phyloP scores from a whole-genome alignment of 23 tunicate genomes.

The Trididemnum nubilum region DNA sequence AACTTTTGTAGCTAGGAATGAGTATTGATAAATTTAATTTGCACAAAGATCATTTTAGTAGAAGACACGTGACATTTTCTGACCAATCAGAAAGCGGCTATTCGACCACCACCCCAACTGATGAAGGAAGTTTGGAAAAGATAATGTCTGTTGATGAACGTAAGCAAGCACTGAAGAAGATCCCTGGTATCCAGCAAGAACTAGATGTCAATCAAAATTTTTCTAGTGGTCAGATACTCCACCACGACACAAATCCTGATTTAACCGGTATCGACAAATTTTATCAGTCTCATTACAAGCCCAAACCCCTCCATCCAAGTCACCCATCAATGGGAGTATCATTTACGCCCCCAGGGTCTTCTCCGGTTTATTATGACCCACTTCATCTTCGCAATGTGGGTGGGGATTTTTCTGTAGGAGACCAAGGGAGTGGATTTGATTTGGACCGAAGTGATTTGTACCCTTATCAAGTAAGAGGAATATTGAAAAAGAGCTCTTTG shows the following conservation, averaged over 20 bases:
- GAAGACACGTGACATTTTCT: constrained; percentile 22
- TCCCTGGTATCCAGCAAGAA: no score
- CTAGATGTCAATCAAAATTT: not conserved
- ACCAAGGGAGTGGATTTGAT: not conserved
- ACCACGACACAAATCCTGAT: not conserved
- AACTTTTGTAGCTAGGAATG: no score
- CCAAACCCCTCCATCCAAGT: not conserved
- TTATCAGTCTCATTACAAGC: not conserved
- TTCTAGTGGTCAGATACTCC: not conserved
- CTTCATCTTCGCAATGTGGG: constrained; percentile 32
- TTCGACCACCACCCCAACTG: constrained; percentile 85
- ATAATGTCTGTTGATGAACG: not conserved
- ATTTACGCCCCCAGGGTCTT: not conserved
- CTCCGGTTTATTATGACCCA: constrained; percentile 68
- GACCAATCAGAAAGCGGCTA: constrained; percentile 90
- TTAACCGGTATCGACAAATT: not conserved
- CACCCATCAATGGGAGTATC: no score
- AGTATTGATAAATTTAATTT: no score
- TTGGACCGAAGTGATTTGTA: not conserved
- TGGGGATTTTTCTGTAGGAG: not conserved
- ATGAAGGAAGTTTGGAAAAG: constrained; percentile 27
- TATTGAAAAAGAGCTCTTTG: constrained; percentile 29
- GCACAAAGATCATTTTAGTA: no score
- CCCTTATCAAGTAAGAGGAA: constrained; percentile 34
- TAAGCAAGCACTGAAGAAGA: no score